Evolutionary conservation across 2,888 invertebrate species (phyloP), one percentile per base, ranked within the genome.

Genomic region (Pardosa pseudoannulata): DNA sequence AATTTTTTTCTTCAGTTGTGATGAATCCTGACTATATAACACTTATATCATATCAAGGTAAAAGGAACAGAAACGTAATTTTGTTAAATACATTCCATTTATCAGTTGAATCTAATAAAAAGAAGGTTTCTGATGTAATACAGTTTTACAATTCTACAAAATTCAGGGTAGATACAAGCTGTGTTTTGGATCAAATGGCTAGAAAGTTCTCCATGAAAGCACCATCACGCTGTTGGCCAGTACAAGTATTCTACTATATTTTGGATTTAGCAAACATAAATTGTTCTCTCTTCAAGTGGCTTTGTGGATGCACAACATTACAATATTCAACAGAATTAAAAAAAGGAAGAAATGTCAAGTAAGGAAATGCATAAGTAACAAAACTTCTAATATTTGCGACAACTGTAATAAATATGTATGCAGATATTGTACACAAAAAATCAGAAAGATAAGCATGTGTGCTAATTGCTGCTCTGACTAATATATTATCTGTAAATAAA

Each of bases 171-270:
- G 67, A 23, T 27, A n/a, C n/a, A n/a, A n/a, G n/a, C n/a, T n/a
- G n/a, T n/a, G 31, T 72, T 36, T 29, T 36, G 29, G 46, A 80
- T 23, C 64, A 79, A 64, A 79, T 79, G 79, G 79, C 41, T 0
- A 28, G 32, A n/a, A 71, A 72, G 23, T 79, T 41, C 5, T 28
- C 29, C 6, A 41, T 41, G 16, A 72, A 79, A 79, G 23, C 64
- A 13, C 39, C 27, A 29, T 65, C 41, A 13, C 39, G 72, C 16
- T 13, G 31, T 50, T 72, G 32, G 46, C 71, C 64, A 11, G 23
- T 79, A 9, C 39, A 46, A 0, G 64, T 64, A 16, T 79, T 79
- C 65, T 72, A 50, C 46, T 72, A 64, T 72, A 71, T 72, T 46
- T 32, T 72, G n/a, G 72, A 79, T 27, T 41, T 72, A 41, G 23